Evolutionary conservation across 2,888 invertebrate genomes (phyloP).

Genomic region (Cinara cedri): DNA sequence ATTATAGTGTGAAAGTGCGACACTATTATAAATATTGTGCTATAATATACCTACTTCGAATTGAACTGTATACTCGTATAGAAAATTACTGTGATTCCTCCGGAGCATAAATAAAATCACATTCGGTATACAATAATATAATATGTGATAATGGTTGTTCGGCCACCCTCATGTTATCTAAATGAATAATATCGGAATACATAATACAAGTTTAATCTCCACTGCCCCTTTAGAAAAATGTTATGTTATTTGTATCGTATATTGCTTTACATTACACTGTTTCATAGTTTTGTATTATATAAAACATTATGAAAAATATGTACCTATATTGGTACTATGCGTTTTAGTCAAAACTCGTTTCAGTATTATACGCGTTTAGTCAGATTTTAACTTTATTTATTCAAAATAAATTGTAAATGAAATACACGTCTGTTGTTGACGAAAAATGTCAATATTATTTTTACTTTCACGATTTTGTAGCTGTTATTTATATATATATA

Average conservation of each 20-base stretch:
- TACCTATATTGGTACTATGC: not conserved
- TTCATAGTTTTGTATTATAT: not conserved
- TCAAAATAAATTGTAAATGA: not conserved
- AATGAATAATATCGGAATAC: conserved; percentile 30
- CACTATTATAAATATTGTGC: not conserved
- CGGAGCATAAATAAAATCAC: conserved; percentile 4
- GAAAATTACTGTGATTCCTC: conserved; percentile 1
- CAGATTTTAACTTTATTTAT: conserved; percentile 10
- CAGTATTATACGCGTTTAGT: not conserved
- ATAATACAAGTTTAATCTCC: not conserved
- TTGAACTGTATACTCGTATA: not conserved
- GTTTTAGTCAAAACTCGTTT: conserved; percentile 24
- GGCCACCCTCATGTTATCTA: not conserved
- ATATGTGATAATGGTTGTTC: not conserved
- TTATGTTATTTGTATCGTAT: not conserved
- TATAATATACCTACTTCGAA: not conserved
- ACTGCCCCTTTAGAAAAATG: not conserved
- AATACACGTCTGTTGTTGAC: not conserved
- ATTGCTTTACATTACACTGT: not conserved
- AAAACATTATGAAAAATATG: no score
- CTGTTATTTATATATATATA: not conserved
- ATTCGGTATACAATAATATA: not conserved
- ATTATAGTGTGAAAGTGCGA: not conserved
- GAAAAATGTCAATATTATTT: conserved; percentile 16
- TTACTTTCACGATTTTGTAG: not conserved